These are phyloP conservation scores for Albula goreensis DNA, from an alignment of 2,113 vertebrate genomes.

Conservation along the genomic window DNA sequence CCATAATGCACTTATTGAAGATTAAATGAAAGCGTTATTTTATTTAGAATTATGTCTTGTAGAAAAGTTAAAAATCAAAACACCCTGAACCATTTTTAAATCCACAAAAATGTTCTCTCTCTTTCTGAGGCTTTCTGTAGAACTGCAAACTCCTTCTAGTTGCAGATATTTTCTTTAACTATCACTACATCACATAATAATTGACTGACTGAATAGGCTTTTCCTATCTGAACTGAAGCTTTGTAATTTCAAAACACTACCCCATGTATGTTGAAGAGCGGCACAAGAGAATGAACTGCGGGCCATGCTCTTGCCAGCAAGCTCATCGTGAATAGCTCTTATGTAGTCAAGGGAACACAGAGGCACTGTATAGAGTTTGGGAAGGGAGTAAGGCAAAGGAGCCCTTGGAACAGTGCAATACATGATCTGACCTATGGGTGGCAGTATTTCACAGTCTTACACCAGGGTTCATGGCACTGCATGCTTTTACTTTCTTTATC, in stretches of 20 bases:
- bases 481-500: not conserved
- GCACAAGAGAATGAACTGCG: not conserved
- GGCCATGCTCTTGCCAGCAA: conserved; percentile 4
- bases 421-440: not conserved
- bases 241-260: conserved; percentile 6
- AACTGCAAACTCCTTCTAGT: conserved; percentile 2
- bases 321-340: conserved; percentile 36
- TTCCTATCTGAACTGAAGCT: not conserved
- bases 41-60: too few relatives aligned
- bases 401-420: conserved; percentile 21
- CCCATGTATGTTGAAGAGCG: not conserved
- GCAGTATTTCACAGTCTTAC: not conserved
- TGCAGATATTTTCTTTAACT: not conserved
- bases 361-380: conserved; percentile 27
- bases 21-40: too few relatives aligned
- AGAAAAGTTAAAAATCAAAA: not conserved
- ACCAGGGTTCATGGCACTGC: not conserved
- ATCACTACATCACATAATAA: not conserved
- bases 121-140: not conserved
- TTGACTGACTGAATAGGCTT: not conserved
- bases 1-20: not conserved
- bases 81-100: too few relatives aligned
- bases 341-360: conserved; percentile 41
- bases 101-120: not conserved
- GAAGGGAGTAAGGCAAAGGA: conserved; percentile 5